Conservation (phyloP, 2,888 invertebrate genomes). For the Tenthredo livida region DNA sequence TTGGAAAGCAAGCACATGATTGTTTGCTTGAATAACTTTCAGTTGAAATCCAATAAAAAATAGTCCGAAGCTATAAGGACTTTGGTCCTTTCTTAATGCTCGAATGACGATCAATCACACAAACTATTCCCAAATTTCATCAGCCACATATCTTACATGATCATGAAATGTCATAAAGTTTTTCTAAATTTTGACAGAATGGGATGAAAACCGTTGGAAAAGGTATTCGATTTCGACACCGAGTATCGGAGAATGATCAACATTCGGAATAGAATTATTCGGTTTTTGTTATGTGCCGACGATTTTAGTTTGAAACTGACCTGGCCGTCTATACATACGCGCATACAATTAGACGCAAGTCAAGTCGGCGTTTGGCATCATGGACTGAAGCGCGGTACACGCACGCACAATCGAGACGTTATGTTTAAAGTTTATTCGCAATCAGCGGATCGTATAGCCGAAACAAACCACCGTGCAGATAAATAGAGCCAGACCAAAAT, state of each 20-base stretch:
- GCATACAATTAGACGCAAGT: background rate
- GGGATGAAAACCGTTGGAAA: too few species aligned
- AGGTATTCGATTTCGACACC: too few species aligned
- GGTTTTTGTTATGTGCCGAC: background rate
- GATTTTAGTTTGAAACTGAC: conserved; percentile 9
- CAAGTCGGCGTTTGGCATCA: background rate
- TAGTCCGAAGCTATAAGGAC: background rate
- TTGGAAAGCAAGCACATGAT: background rate
- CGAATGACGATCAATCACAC: background rate
- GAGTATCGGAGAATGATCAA: too few species aligned
- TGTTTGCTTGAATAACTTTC: conserved; percentile 29
- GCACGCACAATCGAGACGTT: background rate
- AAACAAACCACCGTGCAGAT: background rate
- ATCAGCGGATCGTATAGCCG: conserved; percentile 29
- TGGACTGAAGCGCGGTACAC: background rate
- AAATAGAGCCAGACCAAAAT: conserved; percentile 5
- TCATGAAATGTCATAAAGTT: background rate
- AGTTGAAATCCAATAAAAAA: conserved; percentile 14
- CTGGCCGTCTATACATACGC: background rate
- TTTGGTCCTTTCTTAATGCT: background rate
- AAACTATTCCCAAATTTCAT: background rate
- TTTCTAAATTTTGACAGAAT: too few species aligned
- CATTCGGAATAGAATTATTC: background rate
- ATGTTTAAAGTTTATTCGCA: conserved; percentile 27
- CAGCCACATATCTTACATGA: background rate